A percentile compares a stretch with the other conserved stretches of the same genome.
Conservation (phyloP, 2,113 vertebrate genomes). For the Onychorhynchus coronatus region DNA sequence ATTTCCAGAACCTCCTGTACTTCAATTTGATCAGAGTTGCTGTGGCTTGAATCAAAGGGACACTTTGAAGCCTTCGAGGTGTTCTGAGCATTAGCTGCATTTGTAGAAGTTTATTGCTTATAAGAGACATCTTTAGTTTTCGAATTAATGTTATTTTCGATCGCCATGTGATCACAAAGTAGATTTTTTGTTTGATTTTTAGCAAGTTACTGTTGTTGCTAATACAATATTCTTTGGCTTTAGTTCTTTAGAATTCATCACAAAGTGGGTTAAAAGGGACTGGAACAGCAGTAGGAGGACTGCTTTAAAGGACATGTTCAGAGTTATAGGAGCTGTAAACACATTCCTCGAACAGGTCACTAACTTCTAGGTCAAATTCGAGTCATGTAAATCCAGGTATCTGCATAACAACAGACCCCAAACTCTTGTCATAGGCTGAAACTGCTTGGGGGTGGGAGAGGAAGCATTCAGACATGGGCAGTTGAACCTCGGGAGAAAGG, state of each 20-base stretch:
- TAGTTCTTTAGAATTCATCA: neutral
- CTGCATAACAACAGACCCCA: neutral
- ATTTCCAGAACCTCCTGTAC: neutral
- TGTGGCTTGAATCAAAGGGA: neutral
- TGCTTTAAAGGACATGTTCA: neutral
- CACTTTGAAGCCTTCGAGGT: neutral
- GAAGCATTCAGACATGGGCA: neutral
- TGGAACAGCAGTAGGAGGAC: neutral
- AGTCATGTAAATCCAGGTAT: neutral
- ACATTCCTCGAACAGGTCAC: neutral
- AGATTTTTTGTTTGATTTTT: neutral
- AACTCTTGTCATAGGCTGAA: neutral
- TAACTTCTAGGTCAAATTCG: neutral
- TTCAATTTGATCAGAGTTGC: neutral
- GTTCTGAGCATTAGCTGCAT: neutral
- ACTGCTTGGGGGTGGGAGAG: neutral
- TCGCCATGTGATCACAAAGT: neutral
- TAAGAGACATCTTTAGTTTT: neutral
- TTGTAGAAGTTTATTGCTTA: neutral
- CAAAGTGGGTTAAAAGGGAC: neutral
- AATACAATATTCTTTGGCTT: neutral
- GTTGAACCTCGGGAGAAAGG: neutral
- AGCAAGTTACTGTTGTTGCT: neutral
- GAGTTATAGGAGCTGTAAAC: neutral
- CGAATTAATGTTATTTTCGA: neutral